A percentile compares a stretch with the other conserved stretches of the same genome.
Conservation (phyloP, 2,888 invertebrate genomes). For the Oeneis ivallda region DNA sequence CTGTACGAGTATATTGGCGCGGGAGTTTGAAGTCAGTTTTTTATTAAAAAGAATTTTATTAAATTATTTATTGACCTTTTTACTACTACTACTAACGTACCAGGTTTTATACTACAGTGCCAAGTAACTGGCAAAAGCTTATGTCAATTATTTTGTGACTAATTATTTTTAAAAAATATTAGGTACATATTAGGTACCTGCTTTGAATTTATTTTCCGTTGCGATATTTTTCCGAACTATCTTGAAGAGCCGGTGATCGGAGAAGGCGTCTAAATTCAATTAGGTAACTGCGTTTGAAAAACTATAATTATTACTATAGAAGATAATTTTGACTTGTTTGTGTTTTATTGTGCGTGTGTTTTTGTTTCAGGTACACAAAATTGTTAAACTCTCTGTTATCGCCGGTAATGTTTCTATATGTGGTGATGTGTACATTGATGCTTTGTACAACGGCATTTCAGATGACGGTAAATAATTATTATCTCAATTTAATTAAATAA, state of each 20-base stretch:
- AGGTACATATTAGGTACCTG: too few relatives aligned
- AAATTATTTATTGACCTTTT: too few relatives aligned
- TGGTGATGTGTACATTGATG: constrained; percentile 66
- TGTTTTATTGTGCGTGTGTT: not conserved
- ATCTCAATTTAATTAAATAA: not conserved
- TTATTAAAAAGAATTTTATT: too few relatives aligned
- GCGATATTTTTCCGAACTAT: not conserved
- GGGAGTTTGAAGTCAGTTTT: too few relatives aligned
- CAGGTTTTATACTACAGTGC: too few relatives aligned
- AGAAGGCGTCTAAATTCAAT: not conserved
- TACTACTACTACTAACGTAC: too few relatives aligned
- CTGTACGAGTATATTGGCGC: too few relatives aligned
- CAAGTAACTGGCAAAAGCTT: too few relatives aligned
- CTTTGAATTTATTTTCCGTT: too few relatives aligned
- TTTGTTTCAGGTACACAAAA: constrained; percentile 57
- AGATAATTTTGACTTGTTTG: not conserved
- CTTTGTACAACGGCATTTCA: constrained; percentile 70
- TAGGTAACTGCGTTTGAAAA: not conserved
- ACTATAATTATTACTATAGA: not conserved
- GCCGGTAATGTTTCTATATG: constrained; percentile 71
- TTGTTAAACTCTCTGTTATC: constrained; percentile 67
- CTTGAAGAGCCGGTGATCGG: not conserved
- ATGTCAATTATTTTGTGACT: too few relatives aligned
- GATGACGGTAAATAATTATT: constrained; percentile 65
- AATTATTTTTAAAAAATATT: too few relatives aligned